Evolutionary conservation across 2,113 vertebrate genomes (phyloP).

Genomic region (Verasper variegatus): DNA sequence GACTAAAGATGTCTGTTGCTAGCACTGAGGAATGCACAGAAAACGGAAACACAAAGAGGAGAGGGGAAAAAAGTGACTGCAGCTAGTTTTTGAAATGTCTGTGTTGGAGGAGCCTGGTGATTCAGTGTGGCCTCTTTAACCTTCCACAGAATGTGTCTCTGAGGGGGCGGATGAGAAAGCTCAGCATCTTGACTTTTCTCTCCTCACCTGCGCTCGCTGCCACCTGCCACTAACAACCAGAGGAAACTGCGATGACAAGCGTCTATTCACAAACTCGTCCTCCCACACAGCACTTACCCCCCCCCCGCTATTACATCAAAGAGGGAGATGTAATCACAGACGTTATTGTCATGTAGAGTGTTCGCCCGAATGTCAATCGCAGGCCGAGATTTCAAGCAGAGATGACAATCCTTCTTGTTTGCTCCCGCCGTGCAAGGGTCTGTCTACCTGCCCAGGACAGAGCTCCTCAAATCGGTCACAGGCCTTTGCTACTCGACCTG

Average conservation of each 20-base stretch:
- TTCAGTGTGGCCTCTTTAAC: slow-evolving; percentile 34
- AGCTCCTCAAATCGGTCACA: slow-evolving; percentile 21
- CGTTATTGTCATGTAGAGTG: slow-evolving; percentile 16
- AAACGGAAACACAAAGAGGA: background rate
- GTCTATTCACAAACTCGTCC: slow-evolving; percentile 39
- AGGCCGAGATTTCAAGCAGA: slow-evolving; percentile 35
- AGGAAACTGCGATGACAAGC: slow-evolving; percentile 31
- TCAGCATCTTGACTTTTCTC: slow-evolving; percentile 16
- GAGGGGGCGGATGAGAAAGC: slow-evolving; percentile 21
- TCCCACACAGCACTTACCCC: slow-evolving; percentile 34
- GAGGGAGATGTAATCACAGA: slow-evolving; percentile 39
- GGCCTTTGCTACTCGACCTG: slow-evolving; percentile 40
- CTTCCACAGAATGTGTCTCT: slow-evolving; percentile 10
- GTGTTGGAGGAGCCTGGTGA: slow-evolving; percentile 19
- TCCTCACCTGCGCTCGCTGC: slow-evolving; percentile 36
- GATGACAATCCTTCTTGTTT: slow-evolving; percentile 35
- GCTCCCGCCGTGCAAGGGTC: slow-evolving; percentile 38
- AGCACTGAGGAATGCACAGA: background rate
- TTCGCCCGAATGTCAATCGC: slow-evolving; percentile 22
- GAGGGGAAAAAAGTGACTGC: slow-evolving; percentile 2
- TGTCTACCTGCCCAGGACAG: slow-evolving; percentile 41
- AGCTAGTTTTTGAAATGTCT: background rate
- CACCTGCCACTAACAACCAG: slow-evolving; percentile 42
- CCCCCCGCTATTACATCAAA: slow-evolving; percentile 12
- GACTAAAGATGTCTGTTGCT: slow-evolving; percentile 10